phyloP scores from a whole-genome alignment of 92 coral and sea anemone species.

The Palythoa caribaeorum region DNA sequence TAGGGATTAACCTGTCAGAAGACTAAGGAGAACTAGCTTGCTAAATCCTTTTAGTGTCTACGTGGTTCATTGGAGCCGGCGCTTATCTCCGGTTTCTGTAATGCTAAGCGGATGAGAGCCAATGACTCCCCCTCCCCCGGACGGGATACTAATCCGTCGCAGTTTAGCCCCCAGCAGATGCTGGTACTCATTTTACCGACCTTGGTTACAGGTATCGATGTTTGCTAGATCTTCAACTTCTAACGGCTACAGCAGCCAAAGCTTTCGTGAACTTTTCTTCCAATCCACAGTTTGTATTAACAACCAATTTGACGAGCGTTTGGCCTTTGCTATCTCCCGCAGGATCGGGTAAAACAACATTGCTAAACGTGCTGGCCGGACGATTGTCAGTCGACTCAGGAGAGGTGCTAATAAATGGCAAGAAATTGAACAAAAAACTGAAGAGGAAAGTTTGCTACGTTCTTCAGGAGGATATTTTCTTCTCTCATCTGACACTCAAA shows the following conservation, averaged over 20 bases:
- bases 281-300: background rate
- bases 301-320: background rate
- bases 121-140: too few species aligned
- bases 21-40: too few species aligned
- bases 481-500: conserved; percentile 85
- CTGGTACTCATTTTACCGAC: too few species aligned
- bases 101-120: too few species aligned
- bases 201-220: too few species aligned
- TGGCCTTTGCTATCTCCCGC: background rate
- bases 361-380: conserved; percentile 93
- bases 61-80: too few species aligned
- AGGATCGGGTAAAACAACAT: conserved; percentile 97
- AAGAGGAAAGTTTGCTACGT: conserved; percentile 92
- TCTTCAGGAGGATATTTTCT: conserved; percentile 94
- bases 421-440: conserved; percentile 75
- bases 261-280: background rate
- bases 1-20: too few species aligned
- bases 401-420: conserved; percentile 87
- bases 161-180: too few species aligned
- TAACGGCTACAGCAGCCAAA: background rate
- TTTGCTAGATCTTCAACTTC: too few species aligned
- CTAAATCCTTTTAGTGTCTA: too few species aligned
- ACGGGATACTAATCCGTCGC: too few species aligned
- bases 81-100: too few species aligned
- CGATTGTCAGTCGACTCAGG: conserved; percentile 80